Base-by-base conservation (phyloP, 2,888 invertebrate species). In the Parochlus steinenii region DNA sequence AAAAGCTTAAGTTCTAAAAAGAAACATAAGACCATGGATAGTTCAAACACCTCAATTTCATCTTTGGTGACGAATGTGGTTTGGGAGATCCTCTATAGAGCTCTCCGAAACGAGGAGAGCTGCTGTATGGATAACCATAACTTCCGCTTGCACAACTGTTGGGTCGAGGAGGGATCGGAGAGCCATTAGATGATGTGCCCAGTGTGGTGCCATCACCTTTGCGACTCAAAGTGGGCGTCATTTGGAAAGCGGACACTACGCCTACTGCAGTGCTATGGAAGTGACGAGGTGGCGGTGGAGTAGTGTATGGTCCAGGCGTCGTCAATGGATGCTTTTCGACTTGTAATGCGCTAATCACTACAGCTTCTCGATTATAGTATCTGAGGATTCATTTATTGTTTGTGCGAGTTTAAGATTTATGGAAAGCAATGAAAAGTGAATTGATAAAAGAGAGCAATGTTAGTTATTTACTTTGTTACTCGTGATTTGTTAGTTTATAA, bases 261-360 rank as follows among this genome's bases (percentile, higher is more conserved):
- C 59, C 60, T 4, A 56, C 41, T 0, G 58, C 55, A 44, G 67
- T 60, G 49, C 67, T 65, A 51, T 69, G 64, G 48, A 71, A 55
- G 40, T 70, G 60, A 6, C 65, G 60, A 42, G 66, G 63, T 8
- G 74, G 69, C 4, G 78, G 77, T 1, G 78, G 78, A 50, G 77
- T 75, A 12, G 74, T 67, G 44, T 70, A 73, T 2, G 85, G 85
- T 28, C 85, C 85, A n/a, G 83, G 83, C 40, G 82, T 82, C 26
- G 80, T 79, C 42, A 86, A 75, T 33, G 86, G 86, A 63, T 86
- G 78, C 58, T 87, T 89, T 58, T 89, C 89, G 46, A 89, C 86
- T 66, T 89, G 86, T 40, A 90, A 67, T 35, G 89, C 87, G 56
- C 87, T 87, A 61, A 89, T 82, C 39, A 89, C 89, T 45, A 90